Conservation (phyloP, 1,140 invertebrate genomes). For the Oryctes rhinoceros region DNA sequence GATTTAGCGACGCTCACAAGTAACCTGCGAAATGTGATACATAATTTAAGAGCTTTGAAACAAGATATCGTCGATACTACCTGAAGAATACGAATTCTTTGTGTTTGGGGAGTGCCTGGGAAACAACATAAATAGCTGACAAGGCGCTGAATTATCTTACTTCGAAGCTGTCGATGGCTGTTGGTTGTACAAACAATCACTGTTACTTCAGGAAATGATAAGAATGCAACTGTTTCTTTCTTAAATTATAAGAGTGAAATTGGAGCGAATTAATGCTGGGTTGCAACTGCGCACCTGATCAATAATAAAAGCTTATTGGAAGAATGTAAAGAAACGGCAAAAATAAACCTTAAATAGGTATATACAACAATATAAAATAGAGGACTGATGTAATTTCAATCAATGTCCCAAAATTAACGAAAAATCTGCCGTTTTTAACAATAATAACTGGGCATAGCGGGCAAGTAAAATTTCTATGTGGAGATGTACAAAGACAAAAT, state of each 20-base stretch:
- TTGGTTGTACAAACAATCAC: neutral
- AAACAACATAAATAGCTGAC: slow-evolving; percentile 48
- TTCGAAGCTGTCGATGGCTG: slow-evolving; percentile 53
- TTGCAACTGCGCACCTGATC: slow-evolving; percentile 2
- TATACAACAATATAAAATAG: slow-evolving; percentile 16
- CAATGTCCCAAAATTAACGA: slow-evolving; percentile 35
- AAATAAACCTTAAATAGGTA: neutral
- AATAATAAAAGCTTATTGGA: slow-evolving; percentile 1
- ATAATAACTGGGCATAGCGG: neutral
- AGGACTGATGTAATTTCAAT: slow-evolving; percentile 34
- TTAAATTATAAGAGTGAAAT: neutral
- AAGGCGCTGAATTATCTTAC: slow-evolving; percentile 54
- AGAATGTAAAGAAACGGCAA: slow-evolving; percentile 10
- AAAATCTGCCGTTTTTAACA: slow-evolving; percentile 36
- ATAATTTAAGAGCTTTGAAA: slow-evolving; percentile 51
- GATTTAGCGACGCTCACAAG: slow-evolving; percentile 53
- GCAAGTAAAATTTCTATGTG: slow-evolving; percentile 20
- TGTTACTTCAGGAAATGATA: neutral
- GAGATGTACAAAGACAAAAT: neutral
- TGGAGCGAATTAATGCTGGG: neutral
- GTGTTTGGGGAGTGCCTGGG: slow-evolving; percentile 59
- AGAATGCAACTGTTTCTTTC: slow-evolving; percentile 8
- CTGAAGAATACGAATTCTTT: slow-evolving; percentile 55
- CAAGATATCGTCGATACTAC: slow-evolving; percentile 55
- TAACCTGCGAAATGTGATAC: slow-evolving; percentile 54